Conservation (phyloP, 2,797 vertebrate genomes). For the Helarctos malayanus region DNA sequence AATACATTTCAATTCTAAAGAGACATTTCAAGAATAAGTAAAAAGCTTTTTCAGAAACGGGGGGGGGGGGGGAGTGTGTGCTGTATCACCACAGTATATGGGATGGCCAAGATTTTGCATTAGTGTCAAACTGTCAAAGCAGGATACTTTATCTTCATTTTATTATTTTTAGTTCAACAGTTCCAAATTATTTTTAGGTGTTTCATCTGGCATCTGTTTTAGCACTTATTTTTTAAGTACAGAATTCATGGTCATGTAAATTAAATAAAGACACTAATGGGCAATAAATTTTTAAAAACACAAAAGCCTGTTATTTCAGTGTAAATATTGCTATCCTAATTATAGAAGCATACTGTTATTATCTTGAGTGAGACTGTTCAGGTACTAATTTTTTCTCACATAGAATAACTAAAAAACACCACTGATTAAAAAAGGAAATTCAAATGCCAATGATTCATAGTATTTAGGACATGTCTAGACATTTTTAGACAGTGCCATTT, state of each 20-base stretch:
- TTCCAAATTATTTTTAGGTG: constrained; percentile 32
- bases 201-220: constrained; percentile 37
- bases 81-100: neutral
- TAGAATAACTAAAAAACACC: constrained; percentile 37
- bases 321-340: neutral
- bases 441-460: constrained; percentile 62
- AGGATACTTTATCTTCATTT: neutral
- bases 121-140: neutral
- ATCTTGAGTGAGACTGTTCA: neutral
- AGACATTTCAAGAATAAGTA: constrained; percentile 44
- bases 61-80: neutral
- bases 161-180: neutral
- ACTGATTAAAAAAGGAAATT: constrained; percentile 53
- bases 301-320: constrained; percentile 29
- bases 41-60: neutral
- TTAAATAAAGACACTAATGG: neutral
- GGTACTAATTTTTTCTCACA: constrained; percentile 60
- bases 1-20: constrained; percentile 32
- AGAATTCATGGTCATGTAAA: constrained; percentile 11
- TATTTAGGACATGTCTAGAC: constrained; percentile 72
- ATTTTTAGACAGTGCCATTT: constrained; percentile 75
- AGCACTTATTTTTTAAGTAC: neutral
- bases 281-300: neutral
- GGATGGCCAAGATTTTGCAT: neutral
- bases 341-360: neutral